Evolutionary conservation across 2,113 vertebrate genomes (phyloP).

Genomic region (Chroicocephalus ridibundus): DNA sequence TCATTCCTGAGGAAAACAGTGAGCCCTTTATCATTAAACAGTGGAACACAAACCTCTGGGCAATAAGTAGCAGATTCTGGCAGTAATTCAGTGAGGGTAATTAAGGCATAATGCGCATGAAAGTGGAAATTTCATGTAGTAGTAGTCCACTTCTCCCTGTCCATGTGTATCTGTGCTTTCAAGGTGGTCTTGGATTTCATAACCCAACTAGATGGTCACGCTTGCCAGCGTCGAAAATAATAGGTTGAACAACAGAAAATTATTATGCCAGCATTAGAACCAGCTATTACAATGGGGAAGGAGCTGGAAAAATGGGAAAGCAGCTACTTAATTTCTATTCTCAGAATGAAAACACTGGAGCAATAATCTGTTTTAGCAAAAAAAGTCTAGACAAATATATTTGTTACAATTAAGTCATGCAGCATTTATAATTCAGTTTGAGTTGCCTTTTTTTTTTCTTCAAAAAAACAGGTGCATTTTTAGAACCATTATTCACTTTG

Average conservation of each 20-base stretch:
- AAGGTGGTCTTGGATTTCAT: neutral
- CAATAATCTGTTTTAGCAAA: neutral
- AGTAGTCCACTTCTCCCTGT: neutral
- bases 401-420: neutral
- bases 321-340: neutral
- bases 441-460: neutral
- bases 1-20: slow-evolving; percentile 33
- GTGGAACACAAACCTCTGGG: slow-evolving; percentile 29
- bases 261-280: neutral
- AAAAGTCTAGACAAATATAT: slow-evolving; percentile 15
- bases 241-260: neutral
- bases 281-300: neutral
- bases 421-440: neutral
- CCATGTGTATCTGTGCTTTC: neutral
- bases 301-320: neutral
- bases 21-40: slow-evolving; percentile 25
- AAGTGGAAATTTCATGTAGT: neutral
- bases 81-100: neutral
- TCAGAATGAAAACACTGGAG: slow-evolving; percentile 26
- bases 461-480: neutral
- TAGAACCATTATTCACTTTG: slow-evolving; percentile 34
- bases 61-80: neutral
- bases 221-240: neutral
- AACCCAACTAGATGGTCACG: neutral
- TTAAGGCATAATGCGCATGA: slow-evolving; percentile 38